Evolutionary conservation across 1,140 invertebrate species (phyloP).

Genomic region (Andrena cerasifolii): DNA sequence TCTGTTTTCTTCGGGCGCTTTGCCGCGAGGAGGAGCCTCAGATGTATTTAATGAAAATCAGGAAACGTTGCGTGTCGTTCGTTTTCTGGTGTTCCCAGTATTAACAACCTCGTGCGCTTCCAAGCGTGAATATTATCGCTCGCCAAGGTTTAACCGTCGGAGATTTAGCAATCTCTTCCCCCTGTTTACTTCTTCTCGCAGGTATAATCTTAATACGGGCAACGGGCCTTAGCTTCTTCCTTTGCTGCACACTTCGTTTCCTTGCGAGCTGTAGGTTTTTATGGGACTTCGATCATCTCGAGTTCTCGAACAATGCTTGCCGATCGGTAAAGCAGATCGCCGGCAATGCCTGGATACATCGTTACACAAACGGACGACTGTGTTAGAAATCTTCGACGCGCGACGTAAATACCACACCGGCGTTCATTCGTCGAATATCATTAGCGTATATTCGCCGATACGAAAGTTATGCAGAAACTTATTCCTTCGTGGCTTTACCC

Average conservation of each 20-base stretch:
- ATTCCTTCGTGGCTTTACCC: no score
- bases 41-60: neutral
- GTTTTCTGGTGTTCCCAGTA: constrained; percentile 31
- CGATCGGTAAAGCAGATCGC: constrained; percentile 2
- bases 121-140: constrained; percentile 15
- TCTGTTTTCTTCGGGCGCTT: no score
- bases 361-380: neutral
- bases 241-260: neutral
- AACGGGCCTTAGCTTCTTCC: neutral
- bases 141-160: neutral
- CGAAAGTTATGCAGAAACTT: no score
- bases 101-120: neutral
- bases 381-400: neutral
- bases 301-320: neutral
- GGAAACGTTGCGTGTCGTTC: constrained; percentile 44
- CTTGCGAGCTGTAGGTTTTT: neutral
- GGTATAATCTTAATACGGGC: constrained; percentile 4
- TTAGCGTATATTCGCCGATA: no score
- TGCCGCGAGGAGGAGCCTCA: no score
- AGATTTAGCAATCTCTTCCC: neutral
- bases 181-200: neutral
- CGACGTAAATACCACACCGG: neutral
- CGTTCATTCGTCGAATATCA: no score
- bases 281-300: neutral
- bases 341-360: no score